Evolutionary conservation across 2,888 invertebrate species (phyloP), one percentile per base, ranked within the genome.

Genomic region (Drosophila anomalata): DNA sequence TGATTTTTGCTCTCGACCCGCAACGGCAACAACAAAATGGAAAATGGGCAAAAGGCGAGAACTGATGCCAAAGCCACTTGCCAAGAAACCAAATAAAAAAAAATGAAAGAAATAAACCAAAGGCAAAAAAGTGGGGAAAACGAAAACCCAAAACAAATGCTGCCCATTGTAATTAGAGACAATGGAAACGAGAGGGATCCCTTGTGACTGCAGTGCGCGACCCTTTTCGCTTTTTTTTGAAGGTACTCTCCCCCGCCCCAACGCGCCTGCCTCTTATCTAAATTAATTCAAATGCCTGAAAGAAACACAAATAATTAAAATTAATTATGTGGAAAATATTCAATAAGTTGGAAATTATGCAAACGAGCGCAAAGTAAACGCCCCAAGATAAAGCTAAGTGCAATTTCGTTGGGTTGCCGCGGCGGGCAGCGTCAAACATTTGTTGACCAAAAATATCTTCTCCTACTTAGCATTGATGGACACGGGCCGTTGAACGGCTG

Each of bases 281-380:
- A 87, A 85, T 82, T 78, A 87, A 87, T 81, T 78, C 87, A 70
- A 84, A 74, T 71, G 75, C 66, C 74, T 47, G 55, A 59, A 66
- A 74, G 57, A 66, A 79, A 74, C 81, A 76, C 80, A 81, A 81
- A 87, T 87, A 87, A 82, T 87, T 81, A 82, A 82, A 82, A 82
- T 82, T 82, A 82, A 82, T 82, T 82, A 85, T 85, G 87, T 81
- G 82, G 87, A 82, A 82, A 87, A 81, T 82, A 82, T 82, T 82
- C 87, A 87, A 87, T 87, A 85, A 87, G 85, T 78, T 85, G 79
- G 57, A 82, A 87, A 87, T 87, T 82, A 87, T 83, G 85, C 77
- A 87, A 83, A 83, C 87, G 83, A 85, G 81, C 83, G 71, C 69
- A 84, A 73, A 82, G 81, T 78, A 82, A 87, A 81, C 75, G 78